phyloP scores from a whole-genome alignment of 2,888 invertebrate genomes.

The Chorisops tibialis region DNA sequence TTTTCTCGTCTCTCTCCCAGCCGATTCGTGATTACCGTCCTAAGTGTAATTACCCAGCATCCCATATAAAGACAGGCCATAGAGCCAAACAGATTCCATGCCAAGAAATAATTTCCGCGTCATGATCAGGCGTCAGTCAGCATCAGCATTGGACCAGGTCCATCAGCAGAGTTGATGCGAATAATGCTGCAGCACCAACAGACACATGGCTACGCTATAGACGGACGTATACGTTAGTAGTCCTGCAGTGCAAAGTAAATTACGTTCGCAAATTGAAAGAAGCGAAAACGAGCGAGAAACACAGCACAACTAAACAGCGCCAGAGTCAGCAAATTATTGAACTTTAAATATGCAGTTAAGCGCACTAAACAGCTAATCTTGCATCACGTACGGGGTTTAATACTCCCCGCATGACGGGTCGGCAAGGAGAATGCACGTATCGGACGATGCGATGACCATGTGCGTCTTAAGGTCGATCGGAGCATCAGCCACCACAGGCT shows the following conservation, averaged over 20 bases:
- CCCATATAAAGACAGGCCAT: too few species aligned
- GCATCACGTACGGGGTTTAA: constrained; percentile 27
- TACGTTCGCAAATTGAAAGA: constrained; percentile 22
- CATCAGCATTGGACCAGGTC: constrained; percentile 25
- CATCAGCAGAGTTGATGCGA: constrained; percentile 14
- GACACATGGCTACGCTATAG: too few species aligned
- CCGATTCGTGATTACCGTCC: too few species aligned
- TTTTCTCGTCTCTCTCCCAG: too few species aligned
- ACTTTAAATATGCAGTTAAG: constrained; percentile 35
- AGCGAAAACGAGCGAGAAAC: constrained; percentile 31
- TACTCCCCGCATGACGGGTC: not conserved
- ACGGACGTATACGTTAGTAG: too few species aligned
- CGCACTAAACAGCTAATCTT: constrained; percentile 33
- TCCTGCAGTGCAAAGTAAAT: constrained; percentile 8
- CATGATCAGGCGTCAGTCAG: constrained; percentile 29
- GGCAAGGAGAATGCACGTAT: constrained; percentile 1
- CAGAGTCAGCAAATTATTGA: constrained; percentile 30
- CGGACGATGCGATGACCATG: not conserved
- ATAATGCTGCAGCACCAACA: not conserved
- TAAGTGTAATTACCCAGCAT: too few species aligned
- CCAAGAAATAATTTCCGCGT: constrained; percentile 31
- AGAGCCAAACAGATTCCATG: constrained; percentile 28
- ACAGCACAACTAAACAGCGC: constrained; percentile 21
- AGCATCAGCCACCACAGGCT: not conserved
- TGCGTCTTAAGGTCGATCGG: not conserved